A percentile compares a stretch with the other conserved stretches of the same genome.
These are phyloP conservation scores for Phaedon cochleariae DNA, from an alignment of 2,888 invertebrate species.

Conservation along the genomic window DNA sequence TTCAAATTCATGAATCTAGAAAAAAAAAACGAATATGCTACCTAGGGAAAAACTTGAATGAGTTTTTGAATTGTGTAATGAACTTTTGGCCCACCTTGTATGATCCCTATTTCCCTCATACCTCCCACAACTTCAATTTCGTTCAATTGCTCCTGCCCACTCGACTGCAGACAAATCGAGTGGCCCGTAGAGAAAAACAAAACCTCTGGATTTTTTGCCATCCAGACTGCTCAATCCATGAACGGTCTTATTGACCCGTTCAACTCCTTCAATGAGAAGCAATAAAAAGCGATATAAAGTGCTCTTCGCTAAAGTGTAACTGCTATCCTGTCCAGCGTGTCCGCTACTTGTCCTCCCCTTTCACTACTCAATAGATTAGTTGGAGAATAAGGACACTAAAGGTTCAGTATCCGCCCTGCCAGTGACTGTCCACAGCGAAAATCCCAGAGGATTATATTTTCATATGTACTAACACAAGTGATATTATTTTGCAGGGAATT, in stretches of 20 bases:
- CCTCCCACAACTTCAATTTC: background rate
- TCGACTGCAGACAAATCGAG: background rate
- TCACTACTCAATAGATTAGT: constrained; percentile 29
- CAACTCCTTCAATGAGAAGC: background rate
- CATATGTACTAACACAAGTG: too few species aligned
- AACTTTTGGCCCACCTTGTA: too few species aligned
- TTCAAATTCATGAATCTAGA: too few species aligned
- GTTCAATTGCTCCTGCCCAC: background rate
- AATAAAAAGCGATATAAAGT: background rate
- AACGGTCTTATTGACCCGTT: background rate
- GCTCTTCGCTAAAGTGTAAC: constrained; percentile 2
- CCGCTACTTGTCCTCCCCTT: constrained; percentile 22
- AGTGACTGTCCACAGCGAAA: constrained; percentile 21
- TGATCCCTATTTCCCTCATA: background rate
- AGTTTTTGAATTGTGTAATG: too few species aligned
- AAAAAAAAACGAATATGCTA: too few species aligned
- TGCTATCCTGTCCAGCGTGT: constrained; percentile 8
- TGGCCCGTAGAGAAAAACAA: background rate
- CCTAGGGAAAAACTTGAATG: too few species aligned
- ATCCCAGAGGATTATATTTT: too few species aligned
- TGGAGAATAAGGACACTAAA: constrained; percentile 26
- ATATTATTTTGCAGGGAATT: too few species aligned
- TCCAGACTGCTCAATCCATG: background rate
- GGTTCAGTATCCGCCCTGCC: constrained; percentile 9
- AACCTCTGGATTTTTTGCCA: background rate